phyloP scores from a whole-genome alignment of 2,888 invertebrate species.

The Junonia oenone region DNA sequence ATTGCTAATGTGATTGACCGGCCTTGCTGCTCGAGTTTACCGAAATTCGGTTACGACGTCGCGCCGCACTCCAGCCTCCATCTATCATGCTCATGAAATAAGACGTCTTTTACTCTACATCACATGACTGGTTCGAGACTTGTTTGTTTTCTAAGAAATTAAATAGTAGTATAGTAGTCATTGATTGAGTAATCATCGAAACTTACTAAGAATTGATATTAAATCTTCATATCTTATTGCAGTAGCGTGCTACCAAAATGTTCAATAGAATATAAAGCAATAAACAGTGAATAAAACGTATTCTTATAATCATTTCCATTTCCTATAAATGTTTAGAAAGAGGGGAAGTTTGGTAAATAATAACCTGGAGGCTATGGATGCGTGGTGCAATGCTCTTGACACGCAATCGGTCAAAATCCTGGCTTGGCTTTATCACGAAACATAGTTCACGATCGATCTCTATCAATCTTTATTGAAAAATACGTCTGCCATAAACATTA shows the following conservation, averaged over 20 bases:
- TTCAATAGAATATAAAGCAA: not conserved
- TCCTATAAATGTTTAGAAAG: constrained; percentile 32
- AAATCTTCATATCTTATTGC: not conserved
- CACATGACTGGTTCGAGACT: not conserved
- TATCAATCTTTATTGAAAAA: not conserved
- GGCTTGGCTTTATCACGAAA: constrained; percentile 15
- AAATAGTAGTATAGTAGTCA: not conserved
- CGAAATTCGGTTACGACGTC: constrained; percentile 20
- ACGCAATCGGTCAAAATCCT: constrained; percentile 58
- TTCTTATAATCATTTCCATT: constrained; percentile 13
- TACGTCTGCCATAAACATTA: not conserved
- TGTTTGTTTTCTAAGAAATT: not conserved
- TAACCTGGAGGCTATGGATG: constrained; percentile 41
- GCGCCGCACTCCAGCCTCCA: not conserved
- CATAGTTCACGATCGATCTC: not conserved
- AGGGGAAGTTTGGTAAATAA: constrained; percentile 41
- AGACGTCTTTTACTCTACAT: not conserved
- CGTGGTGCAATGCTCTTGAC: constrained; percentile 51
- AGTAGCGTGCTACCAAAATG: constrained; percentile 3
- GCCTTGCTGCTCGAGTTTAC: constrained; percentile 43
- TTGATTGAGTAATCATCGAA: not conserved
- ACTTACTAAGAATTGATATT: not conserved
- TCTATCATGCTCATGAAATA: constrained; percentile 9
- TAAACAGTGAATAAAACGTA: not conserved
- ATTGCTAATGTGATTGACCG: constrained; percentile 54